phyloP scores from a whole-genome alignment of 2,113 vertebrate genomes.

The Plectropomus leopardus region DNA sequence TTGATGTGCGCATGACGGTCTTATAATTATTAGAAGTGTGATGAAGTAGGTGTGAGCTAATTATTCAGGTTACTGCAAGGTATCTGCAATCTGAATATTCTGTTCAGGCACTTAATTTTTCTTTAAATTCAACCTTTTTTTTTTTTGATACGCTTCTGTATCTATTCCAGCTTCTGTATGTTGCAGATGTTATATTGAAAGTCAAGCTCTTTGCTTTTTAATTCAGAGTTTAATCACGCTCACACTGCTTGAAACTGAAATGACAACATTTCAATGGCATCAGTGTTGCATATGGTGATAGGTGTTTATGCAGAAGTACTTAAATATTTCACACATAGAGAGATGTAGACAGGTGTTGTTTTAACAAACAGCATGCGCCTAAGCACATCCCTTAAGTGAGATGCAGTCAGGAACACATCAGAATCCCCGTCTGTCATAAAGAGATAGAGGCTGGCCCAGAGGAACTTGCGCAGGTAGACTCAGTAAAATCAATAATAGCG shows the following conservation, averaged over 20 bases:
- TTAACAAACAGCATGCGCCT: conserved; percentile 59
- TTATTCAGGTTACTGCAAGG: conserved; percentile 24
- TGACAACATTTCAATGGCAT: conserved; percentile 2
- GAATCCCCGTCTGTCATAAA: conserved; percentile 68
- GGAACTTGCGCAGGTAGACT: conserved; percentile 53
- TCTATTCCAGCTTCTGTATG: background rate
- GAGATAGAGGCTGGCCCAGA: conserved; percentile 55
- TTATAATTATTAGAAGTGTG: conserved; percentile 31
- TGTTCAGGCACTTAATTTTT: background rate
- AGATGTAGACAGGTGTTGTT: conserved; percentile 65
- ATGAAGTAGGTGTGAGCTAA: conserved; percentile 24
- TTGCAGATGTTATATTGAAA: conserved; percentile 12
- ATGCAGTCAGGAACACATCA: conserved; percentile 66
- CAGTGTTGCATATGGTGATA: conserved; percentile 8
- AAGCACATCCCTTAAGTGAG: conserved; percentile 66
- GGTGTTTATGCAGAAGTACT: conserved; percentile 34
- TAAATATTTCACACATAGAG: conserved; percentile 49
- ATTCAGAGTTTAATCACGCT: conserved; percentile 12
- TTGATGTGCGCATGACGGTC: conserved; percentile 14
- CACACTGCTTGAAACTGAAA: conserved; percentile 3
- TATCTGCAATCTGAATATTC: conserved; percentile 6
- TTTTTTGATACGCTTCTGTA: background rate
- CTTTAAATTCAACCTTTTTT: background rate
- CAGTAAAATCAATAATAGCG: conserved; percentile 54
- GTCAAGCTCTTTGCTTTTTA: background rate